Conservation (phyloP, 35 echinoderm and acorn worm genomes). For the Holothuria glaberrima region DNA sequence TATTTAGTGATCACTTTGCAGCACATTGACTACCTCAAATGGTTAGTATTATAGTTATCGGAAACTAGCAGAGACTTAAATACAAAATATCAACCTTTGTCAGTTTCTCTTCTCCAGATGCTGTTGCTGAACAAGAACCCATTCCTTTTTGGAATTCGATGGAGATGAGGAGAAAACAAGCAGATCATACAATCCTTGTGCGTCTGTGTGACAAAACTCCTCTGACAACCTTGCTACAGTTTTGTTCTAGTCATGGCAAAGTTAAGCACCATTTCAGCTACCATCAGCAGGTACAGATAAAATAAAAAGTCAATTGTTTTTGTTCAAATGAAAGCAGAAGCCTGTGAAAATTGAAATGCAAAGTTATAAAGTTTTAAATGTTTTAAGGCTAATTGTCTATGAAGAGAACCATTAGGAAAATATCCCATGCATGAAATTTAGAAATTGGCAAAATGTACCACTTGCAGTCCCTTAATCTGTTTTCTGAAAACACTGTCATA, state of each 20-base stretch:
- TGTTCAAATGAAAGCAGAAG: neutral
- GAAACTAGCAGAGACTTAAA: no score
- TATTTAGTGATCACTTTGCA: no score
- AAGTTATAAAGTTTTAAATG: no score
- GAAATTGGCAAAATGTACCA: no score
- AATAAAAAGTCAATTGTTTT: neutral
- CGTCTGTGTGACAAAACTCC: conserved; percentile 62
- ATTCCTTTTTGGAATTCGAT: conserved; percentile 20
- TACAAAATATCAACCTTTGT: neutral
- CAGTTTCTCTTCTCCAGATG: neutral
- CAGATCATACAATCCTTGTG: conserved; percentile 66
- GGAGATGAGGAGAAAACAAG: conserved; percentile 40
- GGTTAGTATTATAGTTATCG: no score
- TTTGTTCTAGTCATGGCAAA: conserved; percentile 77
- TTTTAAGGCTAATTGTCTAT: no score
- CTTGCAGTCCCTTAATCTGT: no score
- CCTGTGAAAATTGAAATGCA: no score
- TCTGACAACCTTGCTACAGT: conserved; percentile 67
- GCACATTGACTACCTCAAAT: no score
- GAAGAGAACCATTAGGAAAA: no score
- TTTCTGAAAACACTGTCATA: no score
- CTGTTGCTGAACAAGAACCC: neutral
- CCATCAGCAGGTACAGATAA: conserved; percentile 51
- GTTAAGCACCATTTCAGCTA: conserved; percentile 71
- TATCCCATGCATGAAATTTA: no score